Conservation (phyloP, 2,888 invertebrate species). For the Drosophila kanekoi region DNA sequence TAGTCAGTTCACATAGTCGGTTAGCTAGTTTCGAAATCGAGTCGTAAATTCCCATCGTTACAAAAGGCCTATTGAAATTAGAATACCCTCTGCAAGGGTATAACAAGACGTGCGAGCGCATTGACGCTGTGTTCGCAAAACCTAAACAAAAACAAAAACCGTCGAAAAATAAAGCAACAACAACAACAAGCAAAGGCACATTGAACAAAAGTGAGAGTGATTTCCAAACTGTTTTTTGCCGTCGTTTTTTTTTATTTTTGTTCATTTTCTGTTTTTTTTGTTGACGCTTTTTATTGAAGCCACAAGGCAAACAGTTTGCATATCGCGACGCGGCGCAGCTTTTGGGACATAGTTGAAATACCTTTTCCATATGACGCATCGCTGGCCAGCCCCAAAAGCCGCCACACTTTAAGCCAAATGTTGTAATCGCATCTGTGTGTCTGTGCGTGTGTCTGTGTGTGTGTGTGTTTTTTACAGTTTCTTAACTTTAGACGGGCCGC, state of each 20-base stretch:
- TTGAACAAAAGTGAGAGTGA: conserved; percentile 83
- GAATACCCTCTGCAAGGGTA: conserved; percentile 17
- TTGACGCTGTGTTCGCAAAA: conserved; percentile 51
- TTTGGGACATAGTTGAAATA: conserved; percentile 49
- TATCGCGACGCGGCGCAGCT: conserved; percentile 24
- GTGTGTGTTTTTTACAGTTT: conserved; percentile 43
- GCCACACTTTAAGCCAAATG: conserved; percentile 18
- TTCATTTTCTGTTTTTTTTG: conserved; percentile 17
- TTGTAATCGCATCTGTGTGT: conserved; percentile 60
- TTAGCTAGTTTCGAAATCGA: no score
- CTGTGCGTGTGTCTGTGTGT: conserved; percentile 15
- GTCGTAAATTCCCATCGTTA: no score
- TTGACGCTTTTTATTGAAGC: conserved; percentile 39
- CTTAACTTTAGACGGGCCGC: conserved; percentile 19
- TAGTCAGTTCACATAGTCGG: no score
- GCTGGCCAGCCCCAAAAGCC: conserved; percentile 30
- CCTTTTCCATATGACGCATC: conserved; percentile 62
- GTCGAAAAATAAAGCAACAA: conserved; percentile 26
- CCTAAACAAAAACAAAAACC: conserved; percentile 45
- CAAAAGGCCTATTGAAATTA: background rate
- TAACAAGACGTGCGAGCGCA: conserved; percentile 32
- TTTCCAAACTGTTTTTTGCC: conserved; percentile 70
- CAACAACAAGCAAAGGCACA: conserved; percentile 46
- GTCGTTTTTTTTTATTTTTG: conserved; percentile 35
- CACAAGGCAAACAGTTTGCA: conserved; percentile 46